Conservation (phyloP, 2,797 vertebrate genomes). For the Phyllotis vaccarum region DNA sequence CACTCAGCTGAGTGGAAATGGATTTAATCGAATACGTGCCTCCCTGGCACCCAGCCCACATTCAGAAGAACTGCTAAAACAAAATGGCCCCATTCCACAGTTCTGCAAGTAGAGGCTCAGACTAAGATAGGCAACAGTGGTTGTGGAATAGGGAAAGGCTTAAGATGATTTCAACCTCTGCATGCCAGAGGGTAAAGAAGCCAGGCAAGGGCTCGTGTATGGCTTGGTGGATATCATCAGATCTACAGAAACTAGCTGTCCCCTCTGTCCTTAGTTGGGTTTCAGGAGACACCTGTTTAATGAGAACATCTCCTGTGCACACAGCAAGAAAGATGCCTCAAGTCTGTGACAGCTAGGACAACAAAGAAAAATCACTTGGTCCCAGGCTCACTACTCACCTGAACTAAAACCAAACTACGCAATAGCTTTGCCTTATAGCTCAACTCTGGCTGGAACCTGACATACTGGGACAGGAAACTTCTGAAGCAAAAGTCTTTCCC, state of each 20-base stretch:
- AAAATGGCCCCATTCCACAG: background rate
- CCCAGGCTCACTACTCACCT: background rate
- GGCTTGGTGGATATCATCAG: fast-evolving
- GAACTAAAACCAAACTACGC: background rate
- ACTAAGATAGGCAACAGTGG: background rate
- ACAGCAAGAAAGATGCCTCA: background rate
- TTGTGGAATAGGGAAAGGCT: fast-evolving
- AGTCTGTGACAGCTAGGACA: background rate
- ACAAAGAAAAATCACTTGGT: background rate
- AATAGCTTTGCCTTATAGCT: background rate
- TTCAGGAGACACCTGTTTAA: background rate
- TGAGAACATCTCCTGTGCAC: background rate
- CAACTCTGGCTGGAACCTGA: background rate
- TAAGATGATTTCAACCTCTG: background rate
- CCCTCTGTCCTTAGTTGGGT: background rate
- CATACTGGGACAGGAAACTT: background rate
- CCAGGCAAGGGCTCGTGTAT: fast-evolving
- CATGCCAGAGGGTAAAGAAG: background rate
- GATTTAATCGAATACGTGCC: background rate
- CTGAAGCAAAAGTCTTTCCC: constrained; percentile 20
- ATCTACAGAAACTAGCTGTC: background rate
- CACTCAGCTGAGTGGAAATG: background rate
- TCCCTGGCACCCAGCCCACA: background rate
- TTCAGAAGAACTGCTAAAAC: background rate
- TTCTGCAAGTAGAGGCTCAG: background rate